Evolutionary conservation across 2,797 vertebrate species (phyloP).

Genomic region (Sebastes minor): DNA sequence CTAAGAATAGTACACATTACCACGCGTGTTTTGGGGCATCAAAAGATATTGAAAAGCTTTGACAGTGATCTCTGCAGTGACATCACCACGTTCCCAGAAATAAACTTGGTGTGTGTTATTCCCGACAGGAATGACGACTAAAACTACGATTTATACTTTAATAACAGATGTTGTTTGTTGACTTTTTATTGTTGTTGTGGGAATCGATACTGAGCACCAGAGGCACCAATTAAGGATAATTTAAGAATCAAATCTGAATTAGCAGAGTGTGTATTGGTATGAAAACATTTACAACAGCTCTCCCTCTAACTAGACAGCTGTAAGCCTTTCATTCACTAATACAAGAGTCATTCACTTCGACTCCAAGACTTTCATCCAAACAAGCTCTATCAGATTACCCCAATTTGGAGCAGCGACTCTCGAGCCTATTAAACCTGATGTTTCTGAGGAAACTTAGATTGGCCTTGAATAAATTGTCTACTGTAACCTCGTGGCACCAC

Average conservation of each 20-base stretch:
- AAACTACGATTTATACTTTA: background rate
- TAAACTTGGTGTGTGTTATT: background rate
- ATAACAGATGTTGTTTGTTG: background rate
- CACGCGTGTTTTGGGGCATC: background rate
- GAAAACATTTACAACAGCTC: constrained; percentile 14
- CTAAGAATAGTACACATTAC: background rate
- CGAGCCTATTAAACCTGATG: constrained; percentile 15
- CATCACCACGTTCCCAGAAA: background rate
- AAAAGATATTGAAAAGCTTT: constrained; percentile 9
- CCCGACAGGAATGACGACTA: background rate
- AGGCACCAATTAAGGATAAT: background rate
- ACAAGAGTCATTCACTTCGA: constrained; percentile 12
- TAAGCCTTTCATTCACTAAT: constrained; percentile 30
- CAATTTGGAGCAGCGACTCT: constrained; percentile 22
- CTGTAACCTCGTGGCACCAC: constrained; percentile 1
- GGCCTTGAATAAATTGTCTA: constrained; percentile 24
- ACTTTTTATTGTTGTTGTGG: background rate
- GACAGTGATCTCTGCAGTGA: background rate
- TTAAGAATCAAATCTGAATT: constrained; percentile 4
- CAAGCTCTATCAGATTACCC: constrained; percentile 33
- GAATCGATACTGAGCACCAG: background rate
- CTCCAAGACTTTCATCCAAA: constrained; percentile 28
- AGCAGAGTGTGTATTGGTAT: background rate
- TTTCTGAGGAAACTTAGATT: constrained; percentile 6
- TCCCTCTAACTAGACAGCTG: constrained; percentile 8